phyloP scores from a whole-genome alignment of 2,888 invertebrate species.

The Unio delphinus region DNA sequence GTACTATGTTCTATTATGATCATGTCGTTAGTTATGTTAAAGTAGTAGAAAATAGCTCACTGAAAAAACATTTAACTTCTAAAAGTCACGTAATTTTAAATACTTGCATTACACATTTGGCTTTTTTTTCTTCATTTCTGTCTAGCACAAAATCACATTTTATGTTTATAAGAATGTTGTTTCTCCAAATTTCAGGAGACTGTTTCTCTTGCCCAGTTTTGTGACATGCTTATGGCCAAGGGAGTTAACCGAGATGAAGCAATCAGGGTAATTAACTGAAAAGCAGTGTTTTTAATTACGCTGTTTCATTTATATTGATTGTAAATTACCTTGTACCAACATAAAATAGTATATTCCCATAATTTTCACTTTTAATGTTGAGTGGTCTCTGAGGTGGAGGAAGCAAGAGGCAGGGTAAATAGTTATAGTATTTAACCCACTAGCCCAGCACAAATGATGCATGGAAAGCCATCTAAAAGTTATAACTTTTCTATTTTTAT shows the following conservation, averaged over 20 bases:
- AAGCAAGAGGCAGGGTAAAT: too few relatives aligned
- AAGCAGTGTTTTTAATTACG: too few relatives aligned
- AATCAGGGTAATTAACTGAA: constrained; percentile 44
- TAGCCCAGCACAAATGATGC: too few relatives aligned
- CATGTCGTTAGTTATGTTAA: too few relatives aligned
- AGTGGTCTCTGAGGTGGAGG: not conserved
- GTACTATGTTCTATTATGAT: too few relatives aligned
- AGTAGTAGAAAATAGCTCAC: too few relatives aligned
- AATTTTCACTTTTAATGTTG: not conserved
- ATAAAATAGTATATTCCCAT: not conserved
- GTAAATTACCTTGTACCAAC: not conserved
- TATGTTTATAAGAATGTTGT: not conserved
- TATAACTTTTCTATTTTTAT: too few relatives aligned
- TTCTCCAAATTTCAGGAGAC: constrained; percentile 47
- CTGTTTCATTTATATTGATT: not conserved
- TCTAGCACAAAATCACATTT: not conserved
- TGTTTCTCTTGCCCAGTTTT: constrained; percentile 64
- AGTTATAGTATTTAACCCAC: too few relatives aligned
- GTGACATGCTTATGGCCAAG: constrained; percentile 64
- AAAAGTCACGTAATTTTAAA: not conserved
- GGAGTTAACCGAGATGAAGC: constrained; percentile 64
- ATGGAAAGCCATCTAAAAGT: too few relatives aligned
- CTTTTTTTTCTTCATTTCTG: not conserved
- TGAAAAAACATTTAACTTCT: too few relatives aligned
- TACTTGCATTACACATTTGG: not conserved